Base-by-base conservation (phyloP, 2,797 vertebrate genomes). In the Sitta carolinensis region DNA sequence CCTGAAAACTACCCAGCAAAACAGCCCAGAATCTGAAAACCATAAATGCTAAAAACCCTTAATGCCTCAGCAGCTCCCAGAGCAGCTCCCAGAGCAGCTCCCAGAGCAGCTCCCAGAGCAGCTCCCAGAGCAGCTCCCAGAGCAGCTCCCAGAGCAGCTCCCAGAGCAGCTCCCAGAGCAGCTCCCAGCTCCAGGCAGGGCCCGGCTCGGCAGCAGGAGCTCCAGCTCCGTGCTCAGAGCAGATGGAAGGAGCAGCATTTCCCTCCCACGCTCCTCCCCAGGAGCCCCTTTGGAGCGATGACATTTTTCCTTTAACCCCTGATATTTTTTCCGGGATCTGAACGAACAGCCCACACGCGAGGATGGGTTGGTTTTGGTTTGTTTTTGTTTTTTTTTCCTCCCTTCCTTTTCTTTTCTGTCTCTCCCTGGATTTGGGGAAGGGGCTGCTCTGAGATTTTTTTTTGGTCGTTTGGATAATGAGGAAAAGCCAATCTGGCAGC, bases 201-300 rank as follows among this genome's bases (percentile, higher is more conserved):
- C 34, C 6, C 0, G 32, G 89, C 61, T 81, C 26, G 2, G 48
- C 61, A 51, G 70, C 55, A 30, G 68, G 90, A 91, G 51, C 48
- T 78, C 61, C 9, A 0, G 52, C 20, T 4, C 78, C 19, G 1
- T 22, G 48, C 84, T 48, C 52, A 19, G 68, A 73, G 74, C 81
- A 55, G 42, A 55, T 69, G 73, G 85, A 63, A 68, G 72, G 47
- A 83, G 87, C 5, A 67, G 79, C 20, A 2, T 93, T 90, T 59
- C 58, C 79, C 79, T 93, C 93, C 95, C 86, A 94, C 50, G 11
- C 76, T 85, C 47, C 90, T 95, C 93, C 88, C 91, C 63, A 10
- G 38, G 88, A 87, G 79, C 80, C 57, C 54, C 30, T 87, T 90
- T 63, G 55, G 54, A 78, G 62, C 40, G 25, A 73, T 91, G 77